These are phyloP conservation scores for Glandiceps talaboti DNA, from an alignment of 53 echinoderm and acorn worm species.

Conservation along the genomic window DNA sequence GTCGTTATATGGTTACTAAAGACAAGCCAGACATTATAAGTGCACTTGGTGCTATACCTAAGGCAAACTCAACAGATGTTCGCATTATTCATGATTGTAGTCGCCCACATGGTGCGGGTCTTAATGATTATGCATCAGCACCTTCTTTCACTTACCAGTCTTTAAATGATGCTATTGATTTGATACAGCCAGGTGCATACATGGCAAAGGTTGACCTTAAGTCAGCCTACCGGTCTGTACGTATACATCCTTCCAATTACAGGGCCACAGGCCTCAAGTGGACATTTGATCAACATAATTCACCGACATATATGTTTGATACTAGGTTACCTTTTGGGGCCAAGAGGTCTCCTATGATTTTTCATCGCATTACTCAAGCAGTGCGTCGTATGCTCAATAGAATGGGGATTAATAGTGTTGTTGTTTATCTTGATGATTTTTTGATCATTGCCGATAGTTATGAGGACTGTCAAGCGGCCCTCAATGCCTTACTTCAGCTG, in stretches of 20 bases:
- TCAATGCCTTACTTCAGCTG: background rate
- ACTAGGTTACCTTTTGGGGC: slow-evolving; percentile 8
- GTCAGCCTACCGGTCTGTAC: slow-evolving; percentile 5
- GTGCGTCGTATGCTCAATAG: background rate
- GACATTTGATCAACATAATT: background rate
- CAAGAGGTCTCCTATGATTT: slow-evolving; percentile 2
- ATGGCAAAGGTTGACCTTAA: slow-evolving; percentile 10
- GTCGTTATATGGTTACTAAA: background rate
- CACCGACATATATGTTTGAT: slow-evolving; percentile 4
- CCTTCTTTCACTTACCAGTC: background rate
- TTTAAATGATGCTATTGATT: background rate
- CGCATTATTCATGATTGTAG: background rate
- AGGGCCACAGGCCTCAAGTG: slow-evolving; percentile 5
- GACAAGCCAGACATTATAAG: background rate
- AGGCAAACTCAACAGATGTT: background rate
- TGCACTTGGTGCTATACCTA: background rate
- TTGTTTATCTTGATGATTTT: background rate
- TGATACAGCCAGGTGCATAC: background rate
- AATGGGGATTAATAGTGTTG: background rate
- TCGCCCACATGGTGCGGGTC: background rate
- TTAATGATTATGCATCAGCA: background rate
- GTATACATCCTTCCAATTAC: slow-evolving; percentile 5
- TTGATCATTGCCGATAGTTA: background rate
- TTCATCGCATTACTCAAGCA: slow-evolving; percentile 1
- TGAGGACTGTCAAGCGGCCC: background rate